Percentiles rank a stretch among this genome's conserved stretches.
These are phyloP conservation scores for Mesocricetus auratus DNA, from an alignment of 2,113 vertebrate genomes.

Conservation along the genomic window DNA sequence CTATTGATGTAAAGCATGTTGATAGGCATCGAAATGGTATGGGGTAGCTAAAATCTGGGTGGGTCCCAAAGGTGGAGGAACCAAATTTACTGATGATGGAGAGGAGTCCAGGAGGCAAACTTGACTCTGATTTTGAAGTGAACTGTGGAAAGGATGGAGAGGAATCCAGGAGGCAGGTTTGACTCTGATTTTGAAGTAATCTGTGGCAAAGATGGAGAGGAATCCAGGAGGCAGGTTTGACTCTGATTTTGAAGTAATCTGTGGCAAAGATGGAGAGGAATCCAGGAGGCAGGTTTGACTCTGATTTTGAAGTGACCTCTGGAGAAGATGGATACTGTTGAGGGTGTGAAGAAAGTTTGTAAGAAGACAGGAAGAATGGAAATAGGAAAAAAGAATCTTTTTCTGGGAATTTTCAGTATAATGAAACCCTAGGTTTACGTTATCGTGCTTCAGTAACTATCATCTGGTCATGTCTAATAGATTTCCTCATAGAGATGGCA, in stretches of 20 bases:
- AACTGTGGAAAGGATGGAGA: background rate
- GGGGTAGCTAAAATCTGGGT: background rate
- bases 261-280: too few relatives aligned
- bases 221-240: too few relatives aligned
- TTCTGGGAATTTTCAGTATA: background rate
- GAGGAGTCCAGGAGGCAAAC: background rate
- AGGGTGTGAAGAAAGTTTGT: background rate
- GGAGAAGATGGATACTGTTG: background rate
- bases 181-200: too few relatives aligned
- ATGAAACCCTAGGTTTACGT: background rate
- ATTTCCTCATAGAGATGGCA: background rate
- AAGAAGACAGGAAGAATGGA: background rate
- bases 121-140: background rate
- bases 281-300: too few relatives aligned
- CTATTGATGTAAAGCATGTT: too few relatives aligned
- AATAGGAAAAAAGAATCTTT: background rate
- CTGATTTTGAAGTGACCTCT: too few relatives aligned
- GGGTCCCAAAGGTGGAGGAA: background rate
- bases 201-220: too few relatives aligned
- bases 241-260: too few relatives aligned
- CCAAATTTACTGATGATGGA: background rate
- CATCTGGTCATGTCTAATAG: background rate
- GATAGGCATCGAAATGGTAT: rapidly evolving
- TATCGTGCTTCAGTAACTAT: background rate
- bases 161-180: too few relatives aligned